These are phyloP conservation scores for Atlantisia rogersi DNA, from an alignment of 2,113 vertebrate species.

Conservation along the genomic window DNA sequence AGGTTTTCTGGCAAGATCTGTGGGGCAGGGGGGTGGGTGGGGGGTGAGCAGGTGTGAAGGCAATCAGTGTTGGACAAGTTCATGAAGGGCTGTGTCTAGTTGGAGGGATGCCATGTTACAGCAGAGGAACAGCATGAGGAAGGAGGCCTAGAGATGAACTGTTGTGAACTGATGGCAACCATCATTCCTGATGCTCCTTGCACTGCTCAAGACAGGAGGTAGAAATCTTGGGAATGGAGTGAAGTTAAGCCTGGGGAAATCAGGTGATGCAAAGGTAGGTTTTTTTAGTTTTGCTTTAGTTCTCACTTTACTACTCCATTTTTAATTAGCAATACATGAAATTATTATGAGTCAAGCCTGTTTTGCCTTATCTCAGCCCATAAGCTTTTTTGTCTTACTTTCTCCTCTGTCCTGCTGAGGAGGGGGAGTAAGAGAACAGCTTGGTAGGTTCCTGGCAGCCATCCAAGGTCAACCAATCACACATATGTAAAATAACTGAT, in stretches of 20 bases:
- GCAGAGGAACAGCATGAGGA: not conserved
- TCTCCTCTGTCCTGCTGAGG: not conserved
- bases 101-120: not conserved
- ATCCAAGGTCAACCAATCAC: not conserved
- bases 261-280: rapidly evolving
- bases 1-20: not conserved
- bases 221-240: not conserved
- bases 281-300: not conserved
- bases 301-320: not conserved
- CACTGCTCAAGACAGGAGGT: not conserved
- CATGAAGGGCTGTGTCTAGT: not conserved
- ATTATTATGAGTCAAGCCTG: not conserved
- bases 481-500: not conserved
- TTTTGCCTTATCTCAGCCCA: not conserved
- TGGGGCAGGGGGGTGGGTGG: not conserved
- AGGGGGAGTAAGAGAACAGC: rapidly evolving
- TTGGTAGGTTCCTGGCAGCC: not conserved
- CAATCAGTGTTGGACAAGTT: not conserved
- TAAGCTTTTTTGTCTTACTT: not conserved
- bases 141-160: not conserved
- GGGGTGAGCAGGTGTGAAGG: not conserved
- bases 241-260: not conserved
- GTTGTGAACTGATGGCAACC: not conserved
- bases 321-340: not conserved
- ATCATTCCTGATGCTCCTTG: not conserved